Base-by-base conservation (phyloP, 2,113 vertebrate genomes). In the Anas platyrhynchos region DNA sequence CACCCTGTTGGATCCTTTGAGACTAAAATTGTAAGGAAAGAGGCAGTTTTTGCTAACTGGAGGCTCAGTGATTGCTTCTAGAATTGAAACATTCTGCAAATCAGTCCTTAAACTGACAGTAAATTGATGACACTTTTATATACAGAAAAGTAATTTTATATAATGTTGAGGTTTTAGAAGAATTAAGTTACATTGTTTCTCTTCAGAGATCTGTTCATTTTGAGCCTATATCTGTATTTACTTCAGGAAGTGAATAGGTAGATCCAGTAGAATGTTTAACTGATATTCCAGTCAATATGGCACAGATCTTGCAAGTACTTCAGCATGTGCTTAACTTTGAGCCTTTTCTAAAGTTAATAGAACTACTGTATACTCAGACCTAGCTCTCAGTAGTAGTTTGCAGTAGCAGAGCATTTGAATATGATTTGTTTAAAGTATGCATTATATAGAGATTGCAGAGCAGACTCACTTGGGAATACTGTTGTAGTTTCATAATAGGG, bases 41-140 rank as follows among this genome's bases (percentile, higher is more conserved):
- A 69, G 41, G 8, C 62, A 22, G 7, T 1, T 3, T 54, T 75
- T 88, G 52, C 84, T 88, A 85, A 27, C 29, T 91, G 80, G 46
- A 80, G 31, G 14, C 25, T 91, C 23, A 29, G 59, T 73, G 55
- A 22, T 73, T 94, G 14, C 80, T 80, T 91, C 75, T 91, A 66
- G 23, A 72, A 63, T 91, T 83, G 27, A 89, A 94, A 87, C 7
- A 16, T 76, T 79, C 48, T 93, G 13, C 71, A 89, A 71, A 83
- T 89, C 62, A 73, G 59, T 72, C 66, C 92, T 92, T 48, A 89
- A 82, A 76, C 31, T 83, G 75, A 55, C 41, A 62, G 76, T 85
- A 90, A 86, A 67, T 68, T 83, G 84, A 73, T 87, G 78, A 92
- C 69, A 74, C 79, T 83, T 96, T 91, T 94, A 79, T 91, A 10